phyloP scores from a whole-genome alignment of 2,797 vertebrate species.

The Etheostoma nigrum region DNA sequence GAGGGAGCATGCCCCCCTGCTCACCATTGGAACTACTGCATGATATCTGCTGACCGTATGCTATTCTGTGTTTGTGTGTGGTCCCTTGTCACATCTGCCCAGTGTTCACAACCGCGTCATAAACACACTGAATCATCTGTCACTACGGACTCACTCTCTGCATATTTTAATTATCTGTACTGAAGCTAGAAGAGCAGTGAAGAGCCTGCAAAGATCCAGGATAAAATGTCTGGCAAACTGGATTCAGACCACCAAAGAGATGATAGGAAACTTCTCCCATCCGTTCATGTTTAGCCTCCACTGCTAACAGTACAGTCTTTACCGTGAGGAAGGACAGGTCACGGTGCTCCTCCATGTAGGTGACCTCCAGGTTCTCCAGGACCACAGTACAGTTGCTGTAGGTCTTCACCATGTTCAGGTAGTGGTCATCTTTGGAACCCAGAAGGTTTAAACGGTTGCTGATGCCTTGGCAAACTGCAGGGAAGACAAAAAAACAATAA shows the following conservation, averaged over 20 bases:
- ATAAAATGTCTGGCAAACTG: slow-evolving; percentile 10
- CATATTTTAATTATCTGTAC: slow-evolving; percentile 48
- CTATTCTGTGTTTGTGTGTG: slow-evolving; percentile 53
- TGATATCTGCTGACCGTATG: slow-evolving; percentile 46
- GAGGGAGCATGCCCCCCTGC: not conserved
- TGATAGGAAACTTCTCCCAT: slow-evolving; percentile 5
- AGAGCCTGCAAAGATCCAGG: slow-evolving; percentile 8
- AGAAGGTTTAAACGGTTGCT: slow-evolving; percentile 90
- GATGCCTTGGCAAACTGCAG: slow-evolving; percentile 92
- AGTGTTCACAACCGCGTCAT: slow-evolving; percentile 35
- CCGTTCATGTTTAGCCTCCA: slow-evolving; percentile 2
- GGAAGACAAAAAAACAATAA: slow-evolving; percentile 1
- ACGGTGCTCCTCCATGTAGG: slow-evolving; percentile 85
- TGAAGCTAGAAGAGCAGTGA: slow-evolving; percentile 18
- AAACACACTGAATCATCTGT: slow-evolving; percentile 52
- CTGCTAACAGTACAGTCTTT: slow-evolving; percentile 32
- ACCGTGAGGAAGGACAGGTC: slow-evolving; percentile 95
- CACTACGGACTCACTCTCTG: slow-evolving; percentile 13
- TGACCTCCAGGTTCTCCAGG: slow-evolving; percentile 95
- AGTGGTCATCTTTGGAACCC: slow-evolving; percentile 90
- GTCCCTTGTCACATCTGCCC: slow-evolving; percentile 49
- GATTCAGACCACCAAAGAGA: slow-evolving; percentile 28
- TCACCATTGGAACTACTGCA: slow-evolving; percentile 19
- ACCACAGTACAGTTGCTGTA: slow-evolving; percentile 96
- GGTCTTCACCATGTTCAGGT: slow-evolving; percentile 91